These are phyloP conservation scores for Aleiodes leptofemur DNA, from an alignment of 2,888 invertebrate genomes.

Conservation along the genomic window DNA sequence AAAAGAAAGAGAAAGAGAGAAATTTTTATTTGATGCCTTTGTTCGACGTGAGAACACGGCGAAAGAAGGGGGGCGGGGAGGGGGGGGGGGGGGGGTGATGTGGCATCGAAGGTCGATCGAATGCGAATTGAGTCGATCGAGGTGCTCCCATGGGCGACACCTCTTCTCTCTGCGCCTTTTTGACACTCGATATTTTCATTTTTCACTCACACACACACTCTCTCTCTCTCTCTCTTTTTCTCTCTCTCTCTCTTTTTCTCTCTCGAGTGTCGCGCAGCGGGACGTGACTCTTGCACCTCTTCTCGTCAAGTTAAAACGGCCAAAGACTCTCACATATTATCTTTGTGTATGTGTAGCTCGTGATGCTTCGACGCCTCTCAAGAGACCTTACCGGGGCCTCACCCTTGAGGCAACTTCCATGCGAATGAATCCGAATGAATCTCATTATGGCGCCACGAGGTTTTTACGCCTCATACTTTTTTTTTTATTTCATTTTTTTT, in stretches of 20 bases:
- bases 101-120: slow-evolving; percentile 37
- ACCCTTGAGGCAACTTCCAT: slow-evolving; percentile 51
- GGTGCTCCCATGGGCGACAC: slow-evolving; percentile 35
- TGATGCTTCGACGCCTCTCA: slow-evolving; percentile 33
- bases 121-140: slow-evolving; percentile 65
- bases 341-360: slow-evolving; percentile 1
- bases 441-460: slow-evolving; percentile 49
- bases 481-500: not conserved
- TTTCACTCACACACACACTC: not conserved
- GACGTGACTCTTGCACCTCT: slow-evolving; percentile 32
- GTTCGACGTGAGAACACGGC: slow-evolving; percentile 71
- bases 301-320: slow-evolving; percentile 47
- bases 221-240: slow-evolving; percentile 5
- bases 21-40: slow-evolving; percentile 63
- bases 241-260: not conserved
- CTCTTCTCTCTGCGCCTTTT: slow-evolving; percentile 45
- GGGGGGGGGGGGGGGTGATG: slow-evolving; percentile 57
- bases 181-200: slow-evolving; percentile 56
- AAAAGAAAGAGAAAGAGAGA: slow-evolving; percentile 33
- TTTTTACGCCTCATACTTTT: slow-evolving; percentile 48
- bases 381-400: slow-evolving; percentile 20
- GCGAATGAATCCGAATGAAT: slow-evolving; percentile 54
- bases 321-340: slow-evolving; percentile 42
- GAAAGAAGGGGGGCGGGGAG: slow-evolving; percentile 48
- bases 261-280: slow-evolving; percentile 25